Evolutionary conservation across 2,888 invertebrate species (phyloP), one percentile per base, ranked within the genome.

Genomic region (Julus scanicus): DNA sequence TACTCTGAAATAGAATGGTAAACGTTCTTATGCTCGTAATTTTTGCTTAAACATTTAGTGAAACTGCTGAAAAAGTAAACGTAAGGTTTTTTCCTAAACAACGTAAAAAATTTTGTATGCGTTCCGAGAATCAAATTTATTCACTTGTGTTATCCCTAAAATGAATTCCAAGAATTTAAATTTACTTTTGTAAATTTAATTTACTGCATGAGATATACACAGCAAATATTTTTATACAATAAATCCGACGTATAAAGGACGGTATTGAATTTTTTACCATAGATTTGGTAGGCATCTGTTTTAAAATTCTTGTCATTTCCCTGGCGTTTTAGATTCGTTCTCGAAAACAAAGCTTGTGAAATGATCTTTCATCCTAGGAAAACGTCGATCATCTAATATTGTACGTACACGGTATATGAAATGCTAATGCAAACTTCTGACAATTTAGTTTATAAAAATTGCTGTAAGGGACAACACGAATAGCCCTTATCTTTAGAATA

Each of bases 281-380:
- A 29, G 29, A 71, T 20, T 71, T 71, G 4, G 29, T 29, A n/a
- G 71, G 29, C 11, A 71, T 20, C 29, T 71, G 29, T 71, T 71
- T 71, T 29, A n/a, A 71, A 71, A 71, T 71, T 71, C 71, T 71
- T 71, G 71, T 71, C 71, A 71, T 71, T 29, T 71, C 71, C 71
- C 8, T 11, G 29, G 71, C 29, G 71, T 71, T 71, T 71, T 29
- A 71, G 11, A 29, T 71, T 29, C 29, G 20, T 71, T 71, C 29
- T 11, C 20, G 9, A 71, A 71, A 71, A n/a, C 71, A 71, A 71
- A 71, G 71, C 29, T n/a, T 1, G n/a, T 71, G 71, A 71, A 71
- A 71, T 71, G 71, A 71, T 71, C 71, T 2, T 71, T 71, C 71
- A 29, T 29, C 29, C 29, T n/a, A 71, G 29, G 29, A 20, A 20